A percentile compares a stretch with the other conserved stretches of the same genome.
Conservation (phyloP, 2,113 vertebrate genomes). For the Laticauda colubrina region DNA sequence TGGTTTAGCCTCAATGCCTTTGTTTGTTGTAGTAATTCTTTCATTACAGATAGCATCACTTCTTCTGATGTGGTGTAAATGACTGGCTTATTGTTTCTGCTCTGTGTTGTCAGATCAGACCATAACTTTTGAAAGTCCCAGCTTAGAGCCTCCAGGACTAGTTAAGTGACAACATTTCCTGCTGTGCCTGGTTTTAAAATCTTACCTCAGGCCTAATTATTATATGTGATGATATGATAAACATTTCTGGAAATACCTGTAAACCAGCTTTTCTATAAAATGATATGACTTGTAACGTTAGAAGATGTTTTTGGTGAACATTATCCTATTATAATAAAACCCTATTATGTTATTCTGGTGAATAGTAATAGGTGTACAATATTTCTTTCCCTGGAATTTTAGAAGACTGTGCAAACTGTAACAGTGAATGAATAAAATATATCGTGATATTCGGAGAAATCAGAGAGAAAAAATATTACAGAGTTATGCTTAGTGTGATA, state of each 20-base stretch:
- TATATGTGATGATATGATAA: not conserved
- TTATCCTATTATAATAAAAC: not conserved
- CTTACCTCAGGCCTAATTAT: conserved; percentile 6
- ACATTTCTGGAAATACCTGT: not conserved
- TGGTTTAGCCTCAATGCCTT: conserved; percentile 27
- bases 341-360: not conserved
- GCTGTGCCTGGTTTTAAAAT: conserved; percentile 6
- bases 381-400: conserved; percentile 8
- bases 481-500: not conserved
- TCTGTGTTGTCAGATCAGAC: conserved; percentile 4
- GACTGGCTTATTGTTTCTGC: conserved; percentile 28
- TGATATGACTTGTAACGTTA: accelerated
- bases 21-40: conserved; percentile 28
- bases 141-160: conserved; percentile 40
- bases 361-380: not conserved
- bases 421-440: not conserved
- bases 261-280: not conserved
- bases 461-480: not conserved
- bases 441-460: not conserved
- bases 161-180: conserved; percentile 12
- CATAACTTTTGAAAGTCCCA: conserved; percentile 22
- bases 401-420: not conserved
- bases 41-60: not conserved
- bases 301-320: not conserved
- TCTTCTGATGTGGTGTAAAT: conserved; percentile 23